Percentiles rank a stretch among this genome's conserved stretches.
Evolutionary conservation across 2,888 invertebrate genomes (phyloP).

Genomic region (Camponotus fellah): DNA sequence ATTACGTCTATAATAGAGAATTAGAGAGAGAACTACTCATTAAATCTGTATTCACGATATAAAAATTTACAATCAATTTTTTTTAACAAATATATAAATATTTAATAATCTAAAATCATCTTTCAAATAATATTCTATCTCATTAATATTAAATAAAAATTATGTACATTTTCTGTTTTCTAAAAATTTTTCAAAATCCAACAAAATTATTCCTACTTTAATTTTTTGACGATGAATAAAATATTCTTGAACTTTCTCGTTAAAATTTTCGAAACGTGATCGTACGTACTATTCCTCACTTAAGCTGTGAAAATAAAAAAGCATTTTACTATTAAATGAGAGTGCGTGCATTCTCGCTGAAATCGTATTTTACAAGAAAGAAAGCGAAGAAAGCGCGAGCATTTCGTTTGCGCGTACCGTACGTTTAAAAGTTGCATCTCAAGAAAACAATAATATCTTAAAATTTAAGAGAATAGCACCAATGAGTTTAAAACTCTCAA

Average conservation of each 20-base stretch:
- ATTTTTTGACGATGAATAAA: not conserved
- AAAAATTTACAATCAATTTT: not conserved
- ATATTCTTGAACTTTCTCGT: not conserved
- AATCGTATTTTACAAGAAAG: not conserved
- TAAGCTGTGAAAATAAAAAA: constrained; percentile 2
- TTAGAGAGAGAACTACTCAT: not conserved
- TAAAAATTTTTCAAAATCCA: not conserved
- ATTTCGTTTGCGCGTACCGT: not conserved
- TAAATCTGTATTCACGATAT: not conserved
- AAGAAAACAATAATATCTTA: constrained; percentile 24
- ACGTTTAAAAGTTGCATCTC: constrained; percentile 59
- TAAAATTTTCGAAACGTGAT: not conserved
- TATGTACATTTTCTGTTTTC: not conserved
- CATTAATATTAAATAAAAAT: not conserved
- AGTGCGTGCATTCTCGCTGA: not conserved
- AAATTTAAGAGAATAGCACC: constrained; percentile 2
- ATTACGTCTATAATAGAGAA: not conserved
- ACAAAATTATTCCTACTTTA: not conserved
- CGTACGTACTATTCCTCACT: not conserved
- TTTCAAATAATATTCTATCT: not conserved
- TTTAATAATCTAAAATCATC: not conserved
- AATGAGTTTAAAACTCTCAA: constrained; percentile 30
- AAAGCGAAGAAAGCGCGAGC: not conserved
- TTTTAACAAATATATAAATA: not conserved
- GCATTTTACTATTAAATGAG: constrained; percentile 9